Base-by-base conservation (phyloP, 2,797 vertebrate genomes). In the Falco naumanni region DNA sequence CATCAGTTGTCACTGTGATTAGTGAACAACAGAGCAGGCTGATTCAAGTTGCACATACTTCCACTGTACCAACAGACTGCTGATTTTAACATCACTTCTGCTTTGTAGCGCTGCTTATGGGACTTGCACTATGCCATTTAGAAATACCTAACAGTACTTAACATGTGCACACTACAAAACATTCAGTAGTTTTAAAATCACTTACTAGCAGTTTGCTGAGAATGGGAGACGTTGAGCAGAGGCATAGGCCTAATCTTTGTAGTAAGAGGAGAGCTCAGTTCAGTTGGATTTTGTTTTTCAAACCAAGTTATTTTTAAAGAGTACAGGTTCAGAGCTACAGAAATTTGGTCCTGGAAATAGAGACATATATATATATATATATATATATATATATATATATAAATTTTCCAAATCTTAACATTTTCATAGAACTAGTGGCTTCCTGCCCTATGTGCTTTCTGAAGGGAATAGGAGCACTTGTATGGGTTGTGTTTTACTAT, bases 401-500 rank as follows among this genome's bases (percentile, higher is more conserved):
- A 50, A 8, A 43, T 13, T 34, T 54, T 24, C 9, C 60, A 56
- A 83, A 65, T 59, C 34, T 54, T 28, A 79, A 56, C 39, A 13
- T 76, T 94, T 92, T 84, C 9, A 14, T 41, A 77, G 50, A 89
- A 89, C 50, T 25, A 87, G 21, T 48, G 34, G 11, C 17, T 92
- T 89, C 69, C 34, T 75, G 83, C 29, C 28, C 29, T 29, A 2
- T 87, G 50, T 83, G 18, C 26, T 78, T 75, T 87, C 78, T 59
- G 54, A 74, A 80, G 91, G 33, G 84, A 83, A 80, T 89, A 60
- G 78, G 54, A 29, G 37, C 77, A 68, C 37, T 94, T 93, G 12
- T 2, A 31, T 61, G 60, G 41, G n/a, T 68, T 91, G 19, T 88
- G 56, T 82, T 91, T 95, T 94, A 78, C 94, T 89, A 91, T 96